Evolutionary conservation across 2,888 invertebrate genomes (phyloP).

Genomic region (Pomacea canaliculata): DNA sequence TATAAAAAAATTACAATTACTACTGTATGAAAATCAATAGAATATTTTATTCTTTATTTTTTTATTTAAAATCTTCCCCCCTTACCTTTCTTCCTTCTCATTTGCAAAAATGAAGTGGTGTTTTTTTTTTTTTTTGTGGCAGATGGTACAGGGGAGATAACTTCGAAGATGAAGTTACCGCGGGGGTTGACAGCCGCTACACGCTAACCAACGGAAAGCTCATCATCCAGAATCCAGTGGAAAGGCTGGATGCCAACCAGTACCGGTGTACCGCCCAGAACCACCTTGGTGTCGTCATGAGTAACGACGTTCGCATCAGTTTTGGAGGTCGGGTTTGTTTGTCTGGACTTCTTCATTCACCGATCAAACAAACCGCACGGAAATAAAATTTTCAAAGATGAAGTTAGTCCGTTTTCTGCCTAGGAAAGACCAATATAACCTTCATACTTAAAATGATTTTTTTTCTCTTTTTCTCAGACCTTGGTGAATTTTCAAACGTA

Average conservation of each 20-base stretch:
- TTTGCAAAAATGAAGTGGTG: too few relatives aligned
- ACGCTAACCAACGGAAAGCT: slow-evolving; percentile 92
- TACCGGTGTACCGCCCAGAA: slow-evolving; percentile 93
- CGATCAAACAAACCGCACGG: too few relatives aligned
- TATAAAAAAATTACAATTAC: too few relatives aligned
- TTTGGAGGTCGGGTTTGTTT: slow-evolving; percentile 77
- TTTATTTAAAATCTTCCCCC: too few relatives aligned
- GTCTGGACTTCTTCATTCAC: too few relatives aligned
- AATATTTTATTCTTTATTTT: too few relatives aligned
- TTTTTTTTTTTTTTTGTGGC: slow-evolving; percentile 73
- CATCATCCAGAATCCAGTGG: slow-evolving; percentile 81
- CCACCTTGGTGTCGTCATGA: slow-evolving; percentile 87
- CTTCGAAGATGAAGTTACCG: slow-evolving; percentile 63
- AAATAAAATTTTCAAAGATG: too few relatives aligned
- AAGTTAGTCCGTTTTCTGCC: neutral
- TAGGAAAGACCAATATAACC: too few relatives aligned
- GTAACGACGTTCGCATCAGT: slow-evolving; percentile 87
- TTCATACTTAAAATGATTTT: too few relatives aligned
- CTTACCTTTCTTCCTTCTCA: too few relatives aligned
- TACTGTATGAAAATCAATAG: too few relatives aligned
- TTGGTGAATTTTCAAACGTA: slow-evolving; percentile 57
- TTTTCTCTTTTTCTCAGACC: slow-evolving; percentile 33
- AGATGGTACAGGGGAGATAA: slow-evolving; percentile 81
- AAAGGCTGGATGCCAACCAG: slow-evolving; percentile 83
- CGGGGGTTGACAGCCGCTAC: slow-evolving; percentile 79